Evolutionary conservation across 1,140 invertebrate genomes (phyloP).

Genomic region (Wasmannia auropunctata): DNA sequence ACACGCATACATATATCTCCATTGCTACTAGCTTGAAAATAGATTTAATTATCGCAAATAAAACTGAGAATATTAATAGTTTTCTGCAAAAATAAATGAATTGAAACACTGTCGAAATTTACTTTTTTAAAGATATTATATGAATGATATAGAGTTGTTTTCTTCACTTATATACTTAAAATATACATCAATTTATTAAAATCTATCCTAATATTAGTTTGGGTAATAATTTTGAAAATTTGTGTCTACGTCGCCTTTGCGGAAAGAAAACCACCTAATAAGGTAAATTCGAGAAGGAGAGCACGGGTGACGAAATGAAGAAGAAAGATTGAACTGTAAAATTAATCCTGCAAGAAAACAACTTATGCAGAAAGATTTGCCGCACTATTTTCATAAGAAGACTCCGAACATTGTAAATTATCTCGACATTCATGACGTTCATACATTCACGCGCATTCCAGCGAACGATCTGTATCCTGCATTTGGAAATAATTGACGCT

Average conservation of each 20-base stretch:
- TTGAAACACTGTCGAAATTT: background rate
- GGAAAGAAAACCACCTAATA: constrained; percentile 47
- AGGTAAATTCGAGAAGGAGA: constrained; percentile 37
- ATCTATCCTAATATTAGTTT: background rate
- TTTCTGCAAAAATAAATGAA: background rate
- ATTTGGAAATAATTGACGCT: background rate
- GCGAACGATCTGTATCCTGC: background rate
- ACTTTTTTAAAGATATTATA: background rate
- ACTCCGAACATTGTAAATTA: constrained; percentile 54
- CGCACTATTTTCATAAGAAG: constrained; percentile 1
- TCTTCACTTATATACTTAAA: background rate
- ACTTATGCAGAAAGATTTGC: constrained; percentile 58
- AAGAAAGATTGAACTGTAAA: constrained; percentile 57
- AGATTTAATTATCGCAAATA: background rate
- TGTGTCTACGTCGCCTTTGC: constrained; percentile 10
- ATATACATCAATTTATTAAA: background rate
- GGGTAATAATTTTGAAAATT: constrained; percentile 31
- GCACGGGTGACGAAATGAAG: constrained; percentile 11
- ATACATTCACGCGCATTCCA: background rate
- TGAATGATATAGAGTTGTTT: background rate
- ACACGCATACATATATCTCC: background rate
- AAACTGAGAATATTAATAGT: background rate
- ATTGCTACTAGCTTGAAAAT: background rate
- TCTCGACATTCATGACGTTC: background rate
- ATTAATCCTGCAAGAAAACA: constrained; percentile 61